phyloP scores from a whole-genome alignment of 2,888 invertebrate genomes.

The Pterostichus madidus region DNA sequence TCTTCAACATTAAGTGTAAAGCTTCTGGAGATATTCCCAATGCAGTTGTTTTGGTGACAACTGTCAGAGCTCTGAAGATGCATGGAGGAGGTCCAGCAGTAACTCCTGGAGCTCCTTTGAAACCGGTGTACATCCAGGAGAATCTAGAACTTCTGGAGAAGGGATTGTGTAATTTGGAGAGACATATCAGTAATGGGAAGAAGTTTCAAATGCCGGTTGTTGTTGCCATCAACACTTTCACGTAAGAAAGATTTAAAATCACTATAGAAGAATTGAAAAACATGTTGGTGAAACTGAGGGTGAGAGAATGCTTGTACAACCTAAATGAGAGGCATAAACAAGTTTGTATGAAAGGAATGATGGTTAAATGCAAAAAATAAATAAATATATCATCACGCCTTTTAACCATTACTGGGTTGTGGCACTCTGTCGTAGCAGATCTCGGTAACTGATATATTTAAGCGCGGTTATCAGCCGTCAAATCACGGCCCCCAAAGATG shows the following conservation, averaged over 20 bases:
- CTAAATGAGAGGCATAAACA: no score
- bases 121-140: conserved; percentile 91
- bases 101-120: conserved; percentile 89
- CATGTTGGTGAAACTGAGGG: no score
- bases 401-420: no score
- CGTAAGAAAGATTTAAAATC: conserved; percentile 78
- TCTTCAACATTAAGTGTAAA: conserved; percentile 97
- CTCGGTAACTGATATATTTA: no score
- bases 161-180: conserved; percentile 93
- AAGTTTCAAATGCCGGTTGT: conserved; percentile 96
- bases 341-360: no score
- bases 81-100: conserved; percentile 98
- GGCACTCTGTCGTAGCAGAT: no score
- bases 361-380: no score
- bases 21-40: conserved; percentile 91
- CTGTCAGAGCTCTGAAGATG: conserved; percentile 98
- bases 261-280: background rate
- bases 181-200: conserved; percentile 95
- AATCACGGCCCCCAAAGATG: no score
- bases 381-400: no score
- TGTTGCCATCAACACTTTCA: conserved; percentile 93
- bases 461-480: no score
- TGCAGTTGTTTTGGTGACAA: conserved; percentile 95
- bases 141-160: conserved; percentile 91
- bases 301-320: no score